phyloP scores from a whole-genome alignment of 2,113 vertebrate genomes.

The Vireo altiloquus region DNA sequence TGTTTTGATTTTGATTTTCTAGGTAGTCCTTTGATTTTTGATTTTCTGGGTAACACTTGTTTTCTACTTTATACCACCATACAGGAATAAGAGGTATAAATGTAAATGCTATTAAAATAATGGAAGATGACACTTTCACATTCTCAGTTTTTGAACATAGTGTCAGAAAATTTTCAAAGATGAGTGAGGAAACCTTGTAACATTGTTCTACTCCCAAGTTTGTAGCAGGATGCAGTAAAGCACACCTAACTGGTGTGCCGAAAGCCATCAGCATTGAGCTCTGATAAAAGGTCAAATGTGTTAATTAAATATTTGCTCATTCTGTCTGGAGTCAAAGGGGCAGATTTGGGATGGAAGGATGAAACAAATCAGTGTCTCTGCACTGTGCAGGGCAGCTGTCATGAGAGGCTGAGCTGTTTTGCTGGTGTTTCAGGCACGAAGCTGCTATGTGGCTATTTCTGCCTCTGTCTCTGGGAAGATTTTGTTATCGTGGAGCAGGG shows the following conservation, averaged over 20 bases:
- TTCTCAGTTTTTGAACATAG: not conserved
- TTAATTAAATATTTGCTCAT: constrained; percentile 29
- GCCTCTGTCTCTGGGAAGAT: constrained; percentile 25
- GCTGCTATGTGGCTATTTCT: constrained; percentile 2
- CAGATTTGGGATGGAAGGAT: not conserved
- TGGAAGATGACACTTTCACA: not conserved
- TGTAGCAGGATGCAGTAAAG: not conserved
- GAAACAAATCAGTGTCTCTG: not conserved
- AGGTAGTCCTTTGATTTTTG: not conserved
- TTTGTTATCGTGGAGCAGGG: not conserved
- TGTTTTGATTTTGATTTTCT: not conserved
- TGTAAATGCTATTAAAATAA: not conserved
- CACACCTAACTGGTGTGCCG: not conserved
- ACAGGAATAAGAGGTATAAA: not conserved
- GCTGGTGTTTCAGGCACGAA: not conserved
- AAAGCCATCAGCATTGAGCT: not conserved
- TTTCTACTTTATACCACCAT: not conserved
- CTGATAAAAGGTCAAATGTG: not conserved
- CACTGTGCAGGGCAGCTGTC: not conserved
- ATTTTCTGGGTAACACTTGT: not conserved
- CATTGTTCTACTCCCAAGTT: not conserved
- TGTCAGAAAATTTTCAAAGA: not conserved
- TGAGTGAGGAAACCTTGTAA: not conserved
- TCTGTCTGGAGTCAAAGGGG: not conserved
- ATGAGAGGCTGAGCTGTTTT: not conserved